Evolutionary conservation across 2,113 vertebrate genomes (phyloP).

Genomic region (Scytalopus superciliaris): DNA sequence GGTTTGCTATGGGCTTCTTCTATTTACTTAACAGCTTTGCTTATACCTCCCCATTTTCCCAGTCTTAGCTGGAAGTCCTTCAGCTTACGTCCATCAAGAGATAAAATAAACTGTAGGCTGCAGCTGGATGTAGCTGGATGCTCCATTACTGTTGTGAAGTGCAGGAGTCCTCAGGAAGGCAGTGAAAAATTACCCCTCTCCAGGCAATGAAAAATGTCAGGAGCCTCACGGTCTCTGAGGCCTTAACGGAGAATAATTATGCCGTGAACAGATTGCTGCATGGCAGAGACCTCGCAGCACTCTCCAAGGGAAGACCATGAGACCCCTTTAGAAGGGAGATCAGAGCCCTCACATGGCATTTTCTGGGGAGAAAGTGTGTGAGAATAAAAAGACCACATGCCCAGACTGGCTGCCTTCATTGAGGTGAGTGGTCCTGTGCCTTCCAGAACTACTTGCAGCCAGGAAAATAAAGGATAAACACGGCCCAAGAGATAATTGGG

Average conservation of each 20-base stretch:
- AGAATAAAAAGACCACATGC: background rate
- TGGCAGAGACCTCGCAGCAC: background rate
- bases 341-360: background rate
- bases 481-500: background rate
- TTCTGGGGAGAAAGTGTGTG: background rate
- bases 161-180: constrained; percentile 19
- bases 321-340: background rate
- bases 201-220: constrained; percentile 33
- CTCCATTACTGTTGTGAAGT: background rate
- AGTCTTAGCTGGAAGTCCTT: background rate
- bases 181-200: constrained; percentile 54
- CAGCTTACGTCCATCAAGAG: background rate
- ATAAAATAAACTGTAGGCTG: constrained; percentile 11
- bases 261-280: background rate
- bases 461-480: background rate
- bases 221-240: background rate
- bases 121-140: background rate
- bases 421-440: background rate
- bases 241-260: constrained; percentile 1
- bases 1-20: background rate
- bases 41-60: background rate
- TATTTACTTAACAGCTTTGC: background rate
- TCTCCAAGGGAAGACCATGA: background rate
- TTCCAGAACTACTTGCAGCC: background rate
- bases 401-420: background rate